phyloP scores from a whole-genome alignment of 2,797 vertebrate genomes.

The Gallinago stenura region DNA sequence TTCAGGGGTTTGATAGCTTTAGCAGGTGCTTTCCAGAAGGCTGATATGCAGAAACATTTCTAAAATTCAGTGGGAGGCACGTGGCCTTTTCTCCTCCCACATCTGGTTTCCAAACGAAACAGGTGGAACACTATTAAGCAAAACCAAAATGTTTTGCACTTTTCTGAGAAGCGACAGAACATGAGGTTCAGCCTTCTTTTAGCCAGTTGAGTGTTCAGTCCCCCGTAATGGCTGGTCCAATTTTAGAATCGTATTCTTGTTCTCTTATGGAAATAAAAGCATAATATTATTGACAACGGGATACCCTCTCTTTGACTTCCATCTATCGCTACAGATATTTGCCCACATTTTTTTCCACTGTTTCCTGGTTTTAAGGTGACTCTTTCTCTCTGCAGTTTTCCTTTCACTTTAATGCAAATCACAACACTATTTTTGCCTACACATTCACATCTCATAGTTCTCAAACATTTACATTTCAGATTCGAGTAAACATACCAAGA shows the following conservation, averaged over 20 bases:
- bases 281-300: background rate
- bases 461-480: slow-evolving; percentile 3
- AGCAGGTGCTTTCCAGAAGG: background rate
- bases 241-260: background rate
- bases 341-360: background rate
- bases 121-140: background rate
- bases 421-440: background rate
- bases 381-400: background rate
- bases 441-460: background rate
- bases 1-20: background rate
- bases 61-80: background rate
- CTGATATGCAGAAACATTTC: accelerated
- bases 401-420: background rate
- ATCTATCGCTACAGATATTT: background rate
- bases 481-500: slow-evolving; percentile 5
- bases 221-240: background rate
- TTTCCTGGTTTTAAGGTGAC: background rate
- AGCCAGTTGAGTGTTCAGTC: background rate
- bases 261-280: background rate
- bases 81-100: no score
- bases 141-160: background rate
- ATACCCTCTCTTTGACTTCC: background rate
- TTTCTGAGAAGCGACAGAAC: background rate
- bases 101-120: background rate
- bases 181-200: background rate